phyloP scores from a whole-genome alignment of 2,113 vertebrate genomes.

The Butorides virescens region DNA sequence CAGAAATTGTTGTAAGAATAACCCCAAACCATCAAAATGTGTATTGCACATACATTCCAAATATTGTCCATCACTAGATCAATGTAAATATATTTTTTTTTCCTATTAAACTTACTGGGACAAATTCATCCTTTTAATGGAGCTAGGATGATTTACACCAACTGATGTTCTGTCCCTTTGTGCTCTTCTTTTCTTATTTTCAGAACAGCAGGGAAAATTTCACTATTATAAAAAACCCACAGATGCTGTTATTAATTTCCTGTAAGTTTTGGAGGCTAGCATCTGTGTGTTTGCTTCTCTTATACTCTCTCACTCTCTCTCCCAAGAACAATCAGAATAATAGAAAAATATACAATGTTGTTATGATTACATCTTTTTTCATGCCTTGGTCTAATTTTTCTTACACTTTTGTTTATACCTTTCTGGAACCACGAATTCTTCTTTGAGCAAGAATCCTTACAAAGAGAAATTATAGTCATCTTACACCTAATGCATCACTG shows the following conservation, averaged over 20 bases:
- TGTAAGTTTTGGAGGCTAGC: slow-evolving; percentile 42
- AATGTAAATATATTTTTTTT: not conserved
- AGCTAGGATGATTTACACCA: slow-evolving; percentile 9
- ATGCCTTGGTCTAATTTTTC: slow-evolving; percentile 52
- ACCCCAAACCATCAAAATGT: not conserved
- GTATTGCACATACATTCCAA: not conserved
- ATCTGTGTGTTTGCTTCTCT: slow-evolving; percentile 41
- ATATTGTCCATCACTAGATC: not conserved
- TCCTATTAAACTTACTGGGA: not conserved
- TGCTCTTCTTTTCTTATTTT: slow-evolving; percentile 47
- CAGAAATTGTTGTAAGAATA: not conserved
- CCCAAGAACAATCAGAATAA: slow-evolving; percentile 64
- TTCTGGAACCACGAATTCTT: slow-evolving; percentile 47
- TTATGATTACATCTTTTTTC: slow-evolving; percentile 31
- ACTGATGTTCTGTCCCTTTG: slow-evolving; percentile 36
- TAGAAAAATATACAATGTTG: slow-evolving; percentile 57
- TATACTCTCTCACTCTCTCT: not conserved
- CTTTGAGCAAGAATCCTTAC: slow-evolving; percentile 58
- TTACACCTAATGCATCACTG: slow-evolving; percentile 65
- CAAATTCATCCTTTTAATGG: not conserved
- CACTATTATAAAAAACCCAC: slow-evolving; percentile 39
- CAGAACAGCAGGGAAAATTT: slow-evolving; percentile 60
- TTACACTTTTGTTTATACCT: not conserved
- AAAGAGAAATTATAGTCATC: slow-evolving; percentile 76
- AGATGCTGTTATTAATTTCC: slow-evolving; percentile 66